Conservation (phyloP, 1,140 invertebrate genomes). For the Steinernema khuongi region DNA sequence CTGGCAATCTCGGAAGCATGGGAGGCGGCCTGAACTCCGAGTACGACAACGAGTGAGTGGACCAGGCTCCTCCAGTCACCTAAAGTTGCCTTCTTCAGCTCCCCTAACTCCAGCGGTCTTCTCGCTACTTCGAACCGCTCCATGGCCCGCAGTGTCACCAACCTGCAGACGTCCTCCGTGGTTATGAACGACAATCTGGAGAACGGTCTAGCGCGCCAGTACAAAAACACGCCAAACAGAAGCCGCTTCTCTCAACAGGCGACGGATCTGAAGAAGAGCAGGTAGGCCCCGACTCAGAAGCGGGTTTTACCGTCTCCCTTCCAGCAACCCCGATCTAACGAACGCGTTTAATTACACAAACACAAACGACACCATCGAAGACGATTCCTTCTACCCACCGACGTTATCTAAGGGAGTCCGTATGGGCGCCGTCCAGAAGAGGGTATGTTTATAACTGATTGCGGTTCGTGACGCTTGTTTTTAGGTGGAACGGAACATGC, state of each 20-base stretch:
- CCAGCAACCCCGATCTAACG: conserved; percentile 45
- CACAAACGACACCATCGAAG: background rate
- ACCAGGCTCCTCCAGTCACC: background rate
- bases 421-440: conserved; percentile 44
- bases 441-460: conserved; percentile 23
- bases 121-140: conserved; percentile 30
- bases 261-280: conserved; percentile 10
- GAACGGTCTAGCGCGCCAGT: background rate
- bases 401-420: conserved; percentile 40
- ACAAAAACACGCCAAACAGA: conserved; percentile 25
- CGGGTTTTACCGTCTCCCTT: conserved; percentile 34
- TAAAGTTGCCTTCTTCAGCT: background rate
- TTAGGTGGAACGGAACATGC: conserved; percentile 25
- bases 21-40: conserved; percentile 10
- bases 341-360: conserved; percentile 16
- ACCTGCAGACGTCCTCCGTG: conserved; percentile 21
- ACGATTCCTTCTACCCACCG: conserved; percentile 35
- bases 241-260: conserved; percentile 29
- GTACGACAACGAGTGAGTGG: conserved; percentile 2
- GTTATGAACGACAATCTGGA: background rate
- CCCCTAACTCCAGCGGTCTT: background rate
- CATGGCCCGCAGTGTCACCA: conserved; percentile 39
- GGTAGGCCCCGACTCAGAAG: conserved; percentile 14
- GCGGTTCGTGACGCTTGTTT: conserved; percentile 17
- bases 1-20: background rate